Evolutionary conservation across 2,113 vertebrate genomes (phyloP).

Genomic region (Argyrosomus japonicus): DNA sequence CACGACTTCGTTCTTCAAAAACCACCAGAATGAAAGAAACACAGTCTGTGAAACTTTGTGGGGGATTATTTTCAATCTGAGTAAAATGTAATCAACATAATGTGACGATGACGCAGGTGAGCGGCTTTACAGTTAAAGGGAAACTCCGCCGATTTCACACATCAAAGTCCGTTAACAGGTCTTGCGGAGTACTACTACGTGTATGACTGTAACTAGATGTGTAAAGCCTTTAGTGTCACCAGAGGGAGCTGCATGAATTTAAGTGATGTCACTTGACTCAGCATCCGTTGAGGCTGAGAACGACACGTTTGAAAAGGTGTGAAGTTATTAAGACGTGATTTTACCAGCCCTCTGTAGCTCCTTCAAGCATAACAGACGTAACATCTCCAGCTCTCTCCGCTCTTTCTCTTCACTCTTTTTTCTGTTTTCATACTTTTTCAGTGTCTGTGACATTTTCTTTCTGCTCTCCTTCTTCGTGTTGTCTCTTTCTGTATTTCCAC

Average conservation of each 20-base stretch:
- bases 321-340: background rate
- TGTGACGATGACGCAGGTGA: too few relatives aligned
- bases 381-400: background rate
- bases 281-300: too few relatives aligned
- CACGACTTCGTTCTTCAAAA: too few relatives aligned
- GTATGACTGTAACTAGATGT: background rate
- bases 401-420: background rate
- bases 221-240: background rate
- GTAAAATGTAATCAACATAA: too few relatives aligned
- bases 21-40: too few relatives aligned
- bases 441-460: slow-evolving; percentile 13
- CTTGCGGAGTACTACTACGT: background rate
- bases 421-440: slow-evolving; percentile 26
- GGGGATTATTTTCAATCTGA: too few relatives aligned
- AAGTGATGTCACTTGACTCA: too few relatives aligned
- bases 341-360: background rate
- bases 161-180: background rate
- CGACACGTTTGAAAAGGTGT: too few relatives aligned
- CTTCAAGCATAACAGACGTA: background rate
- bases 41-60: too few relatives aligned
- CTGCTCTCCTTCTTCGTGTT: slow-evolving; percentile 10
- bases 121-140: background rate
- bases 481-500: slow-evolving; percentile 42
- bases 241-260: too few relatives aligned
- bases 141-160: background rate